Evolutionary conservation across 2,113 vertebrate genomes (phyloP), one percentile per base, ranked within the genome.

Genomic region (Scomber colias): DNA sequence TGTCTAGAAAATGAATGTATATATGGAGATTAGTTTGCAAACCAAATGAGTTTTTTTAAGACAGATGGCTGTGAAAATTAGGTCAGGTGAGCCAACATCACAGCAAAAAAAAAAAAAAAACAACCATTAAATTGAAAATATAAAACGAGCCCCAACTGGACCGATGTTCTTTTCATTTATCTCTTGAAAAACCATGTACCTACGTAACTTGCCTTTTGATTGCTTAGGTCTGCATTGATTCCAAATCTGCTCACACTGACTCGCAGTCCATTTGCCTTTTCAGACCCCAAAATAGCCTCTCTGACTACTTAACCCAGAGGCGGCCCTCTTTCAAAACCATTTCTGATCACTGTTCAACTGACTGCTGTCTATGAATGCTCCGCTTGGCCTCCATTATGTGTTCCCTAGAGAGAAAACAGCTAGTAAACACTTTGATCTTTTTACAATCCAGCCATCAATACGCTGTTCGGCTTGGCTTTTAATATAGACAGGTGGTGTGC

Each of bases 261-360:
- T 27, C 24, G 24, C 24, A 40, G 60, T 57, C 63, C 54, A 19
- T 57, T 14, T 49, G 68, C 13, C n/a, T 53, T 54, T 60, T 77
- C 56, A 61, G 75, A 51, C 49, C 68, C 56, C 56, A 3, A 66
- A 81, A 80, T 40, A 67, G n/a, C 70, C 61, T 71, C 56, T 10
- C 63, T 46, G 61, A 61, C 71, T 63, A 3, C 60, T 63, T 66
- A 63, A 64, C 76, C 64, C 60, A 49, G 54, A 71, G 51, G 64
- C 79, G 54, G 44, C 63, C 61, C 15, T 51, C 71, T 81, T 50
- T 77, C 86, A 75, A 17, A 85, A 77, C 79, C 16, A 15, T 82
- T 56, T 77, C 62, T 81, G 68, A 69, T 71, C 67, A 59, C 51
- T 88, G 76, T 79, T 90, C 77, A 75, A 24, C 48, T 83, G 77